Base-by-base conservation (phyloP, 2,888 invertebrate genomes). In the Andrena marginata region DNA sequence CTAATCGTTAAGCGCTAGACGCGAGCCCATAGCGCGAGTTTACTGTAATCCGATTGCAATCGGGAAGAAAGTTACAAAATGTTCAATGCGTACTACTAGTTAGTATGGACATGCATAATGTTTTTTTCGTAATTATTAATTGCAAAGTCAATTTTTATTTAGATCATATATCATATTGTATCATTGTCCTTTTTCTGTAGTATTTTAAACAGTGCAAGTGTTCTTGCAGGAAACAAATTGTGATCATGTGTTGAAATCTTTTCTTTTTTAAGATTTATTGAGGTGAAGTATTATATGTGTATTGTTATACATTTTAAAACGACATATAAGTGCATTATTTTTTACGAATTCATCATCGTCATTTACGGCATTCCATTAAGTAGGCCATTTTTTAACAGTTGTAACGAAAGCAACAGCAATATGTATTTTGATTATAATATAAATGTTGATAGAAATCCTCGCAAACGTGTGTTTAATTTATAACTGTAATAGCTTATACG, bases 191-290 rank as follows among this genome's bases (percentile, higher is more conserved):
- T 73, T 42, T 42, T 42, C 16, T 70, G 1, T 64, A 33, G 7
- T 20, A 49, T 42, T 62, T 71, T 49, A 8, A 10, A 29, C 51
- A 49, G 10, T 23, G 10, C 33, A 63, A 71, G 60, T 5, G n/a
- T 13, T 33, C 51, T 80, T 80, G 1, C 23, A 48, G 26, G 51
- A 64, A 60, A 65, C 4, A 49, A 33, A 51, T 60, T 35, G 48
- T 68, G 16, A 48, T 42, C 8, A 67, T 48, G 2, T 10, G 31
- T 35, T 42, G 31, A 20, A 33, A 71, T 82, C 56, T 26, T 67
- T 29, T 7, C 74, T 63, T 62, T 81, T 60, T 71, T 26, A 84
- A 59, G 23, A 48, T 80, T 31, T 77, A 73, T n/a, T 60, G 23
- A 67, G 13, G 5, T 60, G 6, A 60, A 72, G 35, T 80, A 70